A percentile compares a stretch with the other conserved stretches of the same genome.
These are phyloP conservation scores for Drosophila basisetae DNA, from an alignment of 2,888 invertebrate genomes.

Conservation along the genomic window DNA sequence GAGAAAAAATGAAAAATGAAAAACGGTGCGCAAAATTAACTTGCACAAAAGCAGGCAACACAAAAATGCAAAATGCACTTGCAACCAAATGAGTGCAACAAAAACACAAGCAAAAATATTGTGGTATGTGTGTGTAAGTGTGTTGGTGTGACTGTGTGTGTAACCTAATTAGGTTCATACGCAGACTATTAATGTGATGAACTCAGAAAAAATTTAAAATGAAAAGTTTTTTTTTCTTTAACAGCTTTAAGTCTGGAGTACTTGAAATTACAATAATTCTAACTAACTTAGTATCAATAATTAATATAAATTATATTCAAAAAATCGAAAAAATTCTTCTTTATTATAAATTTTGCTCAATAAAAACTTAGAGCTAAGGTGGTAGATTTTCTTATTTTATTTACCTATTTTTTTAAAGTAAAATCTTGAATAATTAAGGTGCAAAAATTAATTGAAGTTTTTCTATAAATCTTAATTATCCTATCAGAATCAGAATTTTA, in stretches of 20 bases:
- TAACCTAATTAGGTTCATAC: conserved; percentile 38
- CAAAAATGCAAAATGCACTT: conserved; percentile 57
- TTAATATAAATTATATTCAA: background rate
- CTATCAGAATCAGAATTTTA: too few relatives aligned
- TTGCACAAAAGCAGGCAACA: conserved; percentile 48
- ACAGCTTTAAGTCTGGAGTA: background rate
- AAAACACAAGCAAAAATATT: conserved; percentile 20
- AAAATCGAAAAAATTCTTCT: background rate
- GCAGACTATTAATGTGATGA: conserved; percentile 5
- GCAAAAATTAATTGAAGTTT: background rate
- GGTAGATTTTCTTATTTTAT: background rate
- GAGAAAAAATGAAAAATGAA: conserved; percentile 17
- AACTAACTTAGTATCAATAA: background rate
- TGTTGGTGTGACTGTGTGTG: background rate
- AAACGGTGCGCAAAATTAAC: conserved; percentile 61
- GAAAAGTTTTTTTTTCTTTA: too few relatives aligned
- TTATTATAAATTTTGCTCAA: accelerated
- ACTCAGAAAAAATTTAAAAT: conserved; percentile 5
- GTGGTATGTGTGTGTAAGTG: background rate
- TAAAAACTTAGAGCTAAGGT: background rate
- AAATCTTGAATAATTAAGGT: background rate
- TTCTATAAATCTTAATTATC: background rate
- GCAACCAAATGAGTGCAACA: conserved; percentile 52
- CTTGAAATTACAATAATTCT: background rate
- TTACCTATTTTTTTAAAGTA: background rate